phyloP scores from a whole-genome alignment of 2,113 vertebrate species.

The Pedionomus torquatus region DNA sequence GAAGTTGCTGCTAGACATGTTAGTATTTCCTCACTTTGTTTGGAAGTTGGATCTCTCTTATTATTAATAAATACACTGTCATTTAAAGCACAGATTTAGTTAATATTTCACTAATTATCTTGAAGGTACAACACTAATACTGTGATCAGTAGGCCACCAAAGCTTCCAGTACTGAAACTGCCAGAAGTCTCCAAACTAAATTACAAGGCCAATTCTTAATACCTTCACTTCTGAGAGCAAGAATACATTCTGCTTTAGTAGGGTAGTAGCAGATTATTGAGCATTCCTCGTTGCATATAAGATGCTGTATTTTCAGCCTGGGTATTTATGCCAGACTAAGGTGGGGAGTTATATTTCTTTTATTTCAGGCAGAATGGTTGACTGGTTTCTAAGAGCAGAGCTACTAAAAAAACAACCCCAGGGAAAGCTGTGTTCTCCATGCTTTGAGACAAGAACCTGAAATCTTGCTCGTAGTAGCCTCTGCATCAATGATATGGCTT shows the following conservation, averaged over 20 bases:
- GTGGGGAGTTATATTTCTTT: neutral
- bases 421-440: neutral
- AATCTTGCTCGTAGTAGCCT: neutral
- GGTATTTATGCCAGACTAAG: neutral
- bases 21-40: neutral
- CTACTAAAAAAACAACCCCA: fast-evolving
- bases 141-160: neutral
- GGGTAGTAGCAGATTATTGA: neutral
- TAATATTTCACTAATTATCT: neutral
- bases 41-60: neutral
- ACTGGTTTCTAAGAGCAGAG: neutral
- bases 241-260: neutral
- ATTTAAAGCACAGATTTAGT: neutral
- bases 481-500: neutral
- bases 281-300: neutral
- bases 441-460: neutral
- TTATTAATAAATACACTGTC: neutral
- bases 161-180: neutral
- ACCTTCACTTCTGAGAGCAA: neutral
- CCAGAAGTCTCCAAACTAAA: neutral
- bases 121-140: neutral
- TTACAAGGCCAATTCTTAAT: neutral
- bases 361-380: neutral
- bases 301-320: neutral
- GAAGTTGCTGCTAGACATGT: neutral